Base-by-base conservation (phyloP, 1,140 invertebrate genomes). In the Leptinotarsa defecta region DNA sequence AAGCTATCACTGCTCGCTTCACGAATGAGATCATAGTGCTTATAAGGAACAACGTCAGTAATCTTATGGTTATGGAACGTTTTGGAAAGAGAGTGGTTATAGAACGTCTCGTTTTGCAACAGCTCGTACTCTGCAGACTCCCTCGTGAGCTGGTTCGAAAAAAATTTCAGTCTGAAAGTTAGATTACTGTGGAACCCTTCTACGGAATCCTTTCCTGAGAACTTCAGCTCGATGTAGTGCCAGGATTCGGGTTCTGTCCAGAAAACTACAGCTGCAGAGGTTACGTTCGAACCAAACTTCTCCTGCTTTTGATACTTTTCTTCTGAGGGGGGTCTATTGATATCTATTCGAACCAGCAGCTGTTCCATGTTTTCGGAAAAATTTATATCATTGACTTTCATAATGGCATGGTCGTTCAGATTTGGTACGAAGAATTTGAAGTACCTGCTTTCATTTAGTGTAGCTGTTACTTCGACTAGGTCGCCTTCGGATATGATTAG, bases 1-100 rank as follows among this genome's bases (percentile, higher is more conserved):
- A 93, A 94, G 80, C 92, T 93, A 64, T 92, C 89, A 17, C 90
- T 88, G 78, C 89, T 89, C 1, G 91, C 89, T 76, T 91, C 91
- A n/a, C 91, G 87, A 76, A 90, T 86, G 64, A 94, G 83, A n/a
- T 88, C 83, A 71, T 82, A 85, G 43, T 82, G 74, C 65, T 79
- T 80, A 48, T 82, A 83, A 15, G 74, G 71, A 19, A 75, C 61
- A 17, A 80, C 72, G 24, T 79, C 72, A 13, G 78, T 79, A 11
- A 81, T 76, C 34, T 68, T 61, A 43, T 75, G 19, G 70, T 73
- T 79, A 13, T 76, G 48, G 64, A 78, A 74, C 11, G 67, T 71
- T 22, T 78, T 76, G 19, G 77, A 43, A 27, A 76, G 22, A 20
- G 77, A 77, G 71, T 77, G 80, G 49, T 76, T 78, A 27, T 61